Evolutionary conservation across 2,113 vertebrate genomes (phyloP).

Genomic region (Malaclemys terrapin): DNA sequence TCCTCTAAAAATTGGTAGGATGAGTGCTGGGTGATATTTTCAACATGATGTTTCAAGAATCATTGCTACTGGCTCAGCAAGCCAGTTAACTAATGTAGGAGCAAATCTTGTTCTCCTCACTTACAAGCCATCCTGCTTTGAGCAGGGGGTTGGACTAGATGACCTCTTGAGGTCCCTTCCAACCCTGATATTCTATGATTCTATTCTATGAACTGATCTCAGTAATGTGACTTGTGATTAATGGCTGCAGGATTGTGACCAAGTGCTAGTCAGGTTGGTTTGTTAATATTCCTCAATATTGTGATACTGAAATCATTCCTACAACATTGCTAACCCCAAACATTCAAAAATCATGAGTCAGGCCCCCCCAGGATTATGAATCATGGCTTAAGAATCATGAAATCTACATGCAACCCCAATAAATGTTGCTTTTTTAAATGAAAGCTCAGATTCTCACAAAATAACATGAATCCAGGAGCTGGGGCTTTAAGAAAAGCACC

Average conservation of each 20-base stretch:
- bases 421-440: not conserved
- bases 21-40: not conserved
- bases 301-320: not conserved
- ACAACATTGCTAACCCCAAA: not conserved
- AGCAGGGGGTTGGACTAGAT: too few species aligned
- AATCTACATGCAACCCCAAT: not conserved
- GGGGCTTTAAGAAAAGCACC: not conserved
- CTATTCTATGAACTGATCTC: not conserved
- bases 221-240: not conserved
- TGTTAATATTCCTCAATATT: not conserved
- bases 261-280: not conserved
- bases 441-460: not conserved
- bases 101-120: not conserved
- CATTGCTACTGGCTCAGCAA: not conserved
- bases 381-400: not conserved
- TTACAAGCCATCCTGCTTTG: not conserved
- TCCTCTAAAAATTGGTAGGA: not conserved
- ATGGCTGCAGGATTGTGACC: not conserved
- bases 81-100: not conserved
- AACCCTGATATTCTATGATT: too few species aligned
- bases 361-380: accelerated
- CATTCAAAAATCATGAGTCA: not conserved
- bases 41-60: accelerated
- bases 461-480: not conserved
- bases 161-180: too few species aligned